phyloP scores from a whole-genome alignment of 2,888 invertebrate genomes.

The Cacoxenus indagator region DNA sequence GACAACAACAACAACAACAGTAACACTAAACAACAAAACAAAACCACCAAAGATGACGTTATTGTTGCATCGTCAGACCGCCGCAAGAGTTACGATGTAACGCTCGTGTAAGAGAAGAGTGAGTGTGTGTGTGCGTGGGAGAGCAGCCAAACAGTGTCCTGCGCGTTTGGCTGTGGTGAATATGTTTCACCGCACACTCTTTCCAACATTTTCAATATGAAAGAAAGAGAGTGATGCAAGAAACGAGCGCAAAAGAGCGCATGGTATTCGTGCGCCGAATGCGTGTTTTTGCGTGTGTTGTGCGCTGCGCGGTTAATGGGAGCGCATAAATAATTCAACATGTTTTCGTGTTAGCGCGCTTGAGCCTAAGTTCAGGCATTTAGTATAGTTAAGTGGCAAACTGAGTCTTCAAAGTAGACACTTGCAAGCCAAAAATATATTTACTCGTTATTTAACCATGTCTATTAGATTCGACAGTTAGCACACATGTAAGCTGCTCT shows the following conservation, averaged over 20 bases:
- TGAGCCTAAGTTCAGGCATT: conserved; percentile 30
- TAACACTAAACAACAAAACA: conserved; percentile 47
- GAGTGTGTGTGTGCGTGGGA: background rate
- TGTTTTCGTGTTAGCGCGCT: conserved; percentile 43
- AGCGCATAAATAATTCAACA: conserved; percentile 46
- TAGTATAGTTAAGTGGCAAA: background rate
- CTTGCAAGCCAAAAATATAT: conserved; percentile 43
- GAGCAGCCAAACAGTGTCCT: background rate
- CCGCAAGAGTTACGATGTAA: background rate
- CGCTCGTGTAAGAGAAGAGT: background rate
- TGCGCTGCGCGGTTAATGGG: conserved; percentile 34
- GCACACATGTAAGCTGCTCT: background rate
- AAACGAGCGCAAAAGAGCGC: too few species aligned
- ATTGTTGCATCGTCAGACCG: conserved; percentile 45
- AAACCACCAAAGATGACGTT: conserved; percentile 60
- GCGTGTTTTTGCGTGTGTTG: conserved; percentile 24
- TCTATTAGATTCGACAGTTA: background rate
- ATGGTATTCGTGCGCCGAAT: background rate
- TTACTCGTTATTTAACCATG: conserved; percentile 34
- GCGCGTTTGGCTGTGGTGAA: background rate
- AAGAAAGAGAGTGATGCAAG: too few species aligned
- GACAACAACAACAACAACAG: conserved; percentile 18
- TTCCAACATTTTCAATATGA: too few species aligned
- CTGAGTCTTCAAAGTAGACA: background rate
- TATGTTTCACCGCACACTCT: background rate